Evolutionary conservation across 2,113 vertebrate genomes (phyloP).

Genomic region (Platichthys stellatus): DNA sequence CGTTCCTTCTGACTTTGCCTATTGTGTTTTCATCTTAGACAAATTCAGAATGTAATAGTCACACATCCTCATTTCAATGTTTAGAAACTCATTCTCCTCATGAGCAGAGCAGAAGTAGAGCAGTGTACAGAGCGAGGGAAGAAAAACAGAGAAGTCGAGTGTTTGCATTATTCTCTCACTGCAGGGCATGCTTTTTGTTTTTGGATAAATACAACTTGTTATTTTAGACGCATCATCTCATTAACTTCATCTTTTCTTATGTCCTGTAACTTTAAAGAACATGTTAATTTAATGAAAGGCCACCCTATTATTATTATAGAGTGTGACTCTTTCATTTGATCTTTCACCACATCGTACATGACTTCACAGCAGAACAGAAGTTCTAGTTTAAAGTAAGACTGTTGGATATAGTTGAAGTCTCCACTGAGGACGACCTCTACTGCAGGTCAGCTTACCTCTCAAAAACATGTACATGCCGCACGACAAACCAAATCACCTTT

Average conservation of each 20-base stretch:
- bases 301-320: conserved; percentile 18
- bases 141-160: conserved; percentile 16
- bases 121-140: conserved; percentile 15
- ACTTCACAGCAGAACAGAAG: conserved; percentile 13
- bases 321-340: conserved; percentile 56
- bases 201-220: conserved; percentile 12
- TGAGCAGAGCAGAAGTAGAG: conserved; percentile 26
- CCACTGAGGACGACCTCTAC: conserved; percentile 24
- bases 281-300: conserved; percentile 55
- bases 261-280: conserved; percentile 47
- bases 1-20: conserved; percentile 82
- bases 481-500: conserved; percentile 36
- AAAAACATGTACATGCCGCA: conserved; percentile 49
- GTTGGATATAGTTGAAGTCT: conserved; percentile 4
- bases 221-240: conserved; percentile 58
- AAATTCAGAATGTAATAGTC: conserved; percentile 81
- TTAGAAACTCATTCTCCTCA: conserved; percentile 55
- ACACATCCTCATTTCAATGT: conserved; percentile 70
- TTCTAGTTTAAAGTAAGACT: background rate
- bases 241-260: conserved; percentile 52
- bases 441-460: conserved; percentile 22
- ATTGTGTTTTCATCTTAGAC: conserved; percentile 79
- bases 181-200: conserved; percentile 35
- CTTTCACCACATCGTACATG: conserved; percentile 38
- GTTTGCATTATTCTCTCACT: conserved; percentile 54